A percentile compares a stretch with the other conserved stretches of the same genome.
Evolutionary conservation across 2,797 vertebrate species (phyloP).

Genomic region (Halcyon smyrnensis): DNA sequence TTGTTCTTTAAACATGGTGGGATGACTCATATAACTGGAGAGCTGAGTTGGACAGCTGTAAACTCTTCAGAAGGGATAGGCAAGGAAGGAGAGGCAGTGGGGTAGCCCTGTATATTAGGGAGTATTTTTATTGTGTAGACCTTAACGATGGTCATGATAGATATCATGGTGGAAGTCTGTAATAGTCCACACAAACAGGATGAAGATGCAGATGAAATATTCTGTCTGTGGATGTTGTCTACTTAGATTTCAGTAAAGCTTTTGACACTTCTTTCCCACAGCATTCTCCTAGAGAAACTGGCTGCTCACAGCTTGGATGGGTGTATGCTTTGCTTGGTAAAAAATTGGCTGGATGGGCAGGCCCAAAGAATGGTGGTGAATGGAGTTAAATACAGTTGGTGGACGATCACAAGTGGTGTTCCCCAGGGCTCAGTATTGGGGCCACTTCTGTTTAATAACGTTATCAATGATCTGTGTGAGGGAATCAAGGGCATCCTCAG

Average conservation of each 20-base stretch:
- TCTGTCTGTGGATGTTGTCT: no score
- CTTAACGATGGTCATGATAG: background rate
- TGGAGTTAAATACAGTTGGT: background rate
- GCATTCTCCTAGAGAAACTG: background rate
- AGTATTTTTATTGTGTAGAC: background rate
- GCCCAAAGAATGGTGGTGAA: no score
- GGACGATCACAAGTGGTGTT: background rate
- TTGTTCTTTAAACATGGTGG: background rate
- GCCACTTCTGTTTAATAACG: background rate
- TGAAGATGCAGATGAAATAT: no score
- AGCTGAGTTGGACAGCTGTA: background rate
- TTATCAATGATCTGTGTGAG: background rate
- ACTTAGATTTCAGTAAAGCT: background rate
- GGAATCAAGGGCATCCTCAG: background rate
- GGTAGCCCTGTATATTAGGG: background rate
- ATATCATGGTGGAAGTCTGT: background rate
- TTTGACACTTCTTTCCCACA: background rate
- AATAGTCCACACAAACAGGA: no score
- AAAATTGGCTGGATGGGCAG: background rate
- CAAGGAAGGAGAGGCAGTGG: background rate
- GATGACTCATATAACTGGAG: background rate
- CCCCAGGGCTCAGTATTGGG: background rate
- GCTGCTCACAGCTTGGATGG: background rate
- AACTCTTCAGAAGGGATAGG: background rate
- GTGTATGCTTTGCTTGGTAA: background rate